Conservation (phyloP, 2,888 invertebrate genomes). For the Diaprepes abbreviatus region DNA sequence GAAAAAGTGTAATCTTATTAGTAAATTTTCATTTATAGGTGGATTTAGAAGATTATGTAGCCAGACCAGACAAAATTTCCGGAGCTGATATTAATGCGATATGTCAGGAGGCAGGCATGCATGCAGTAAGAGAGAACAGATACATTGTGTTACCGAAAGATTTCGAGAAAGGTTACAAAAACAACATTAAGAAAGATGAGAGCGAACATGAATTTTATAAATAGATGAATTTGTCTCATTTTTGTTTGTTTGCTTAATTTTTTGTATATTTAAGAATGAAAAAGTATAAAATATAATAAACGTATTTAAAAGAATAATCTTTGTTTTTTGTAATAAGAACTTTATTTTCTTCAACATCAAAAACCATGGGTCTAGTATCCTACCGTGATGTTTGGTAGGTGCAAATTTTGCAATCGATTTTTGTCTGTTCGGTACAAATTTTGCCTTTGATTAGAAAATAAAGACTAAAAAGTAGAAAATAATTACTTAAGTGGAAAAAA, state of each 20-base stretch:
- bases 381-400: too few relatives aligned
- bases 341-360: too few relatives aligned
- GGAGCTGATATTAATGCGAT: slow-evolving; percentile 99
- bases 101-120: slow-evolving; percentile 99
- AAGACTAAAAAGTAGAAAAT: too few relatives aligned
- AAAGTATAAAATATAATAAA: slow-evolving; percentile 6
- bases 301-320: neutral
- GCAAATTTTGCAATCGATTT: too few relatives aligned
- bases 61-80: slow-evolving; percentile 97
- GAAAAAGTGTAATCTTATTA: too few relatives aligned
- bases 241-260: slow-evolving; percentile 7
- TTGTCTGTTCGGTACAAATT: too few relatives aligned
- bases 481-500: too few relatives aligned
- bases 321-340: neutral
- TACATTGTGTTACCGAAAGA: slow-evolving; percentile 99
- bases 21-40: slow-evolving; percentile 74
- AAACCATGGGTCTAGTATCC: too few relatives aligned
- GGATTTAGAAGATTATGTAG: slow-evolving; percentile 98
- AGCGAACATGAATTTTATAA: slow-evolving; percentile 99
- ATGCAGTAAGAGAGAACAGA: slow-evolving; percentile 98
- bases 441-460: too few relatives aligned
- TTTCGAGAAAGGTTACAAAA: slow-evolving; percentile 99
- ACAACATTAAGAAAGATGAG: slow-evolving; percentile 99
- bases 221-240: slow-evolving; percentile 69
- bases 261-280: slow-evolving; percentile 29